A percentile compares a stretch with the other conserved stretches of the same genome.
These are phyloP conservation scores for Syritta pipiens DNA, from an alignment of 2,888 invertebrate genomes.

Conservation along the genomic window DNA sequence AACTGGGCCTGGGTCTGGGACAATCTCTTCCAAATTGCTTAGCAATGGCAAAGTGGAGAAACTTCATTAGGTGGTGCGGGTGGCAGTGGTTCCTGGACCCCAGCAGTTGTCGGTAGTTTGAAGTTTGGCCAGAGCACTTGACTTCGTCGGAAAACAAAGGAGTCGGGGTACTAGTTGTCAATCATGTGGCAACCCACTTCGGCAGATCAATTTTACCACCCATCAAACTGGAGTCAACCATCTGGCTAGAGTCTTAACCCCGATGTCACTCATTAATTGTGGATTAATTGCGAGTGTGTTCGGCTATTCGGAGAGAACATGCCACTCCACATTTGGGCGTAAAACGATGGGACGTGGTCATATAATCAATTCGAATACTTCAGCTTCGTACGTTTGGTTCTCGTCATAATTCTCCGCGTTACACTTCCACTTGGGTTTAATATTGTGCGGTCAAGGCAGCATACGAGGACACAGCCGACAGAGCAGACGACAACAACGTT, in stretches of 20 bases:
- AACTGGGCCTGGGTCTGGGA: conserved; percentile 3
- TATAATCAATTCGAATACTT: conserved; percentile 46
- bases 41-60: neutral
- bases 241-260: conserved; percentile 12
- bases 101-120: too few species aligned
- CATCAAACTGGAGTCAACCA: too few species aligned
- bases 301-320: conserved; percentile 9
- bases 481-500: neutral
- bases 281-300: conserved; percentile 46
- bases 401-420: neutral
- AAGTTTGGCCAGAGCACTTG: too few species aligned
- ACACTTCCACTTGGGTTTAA: conserved; percentile 18
- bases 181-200: too few species aligned
- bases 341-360: conserved; percentile 2
- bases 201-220: too few species aligned
- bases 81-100: too few species aligned
- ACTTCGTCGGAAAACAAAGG: too few species aligned
- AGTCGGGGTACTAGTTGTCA: too few species aligned
- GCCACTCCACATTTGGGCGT: neutral
- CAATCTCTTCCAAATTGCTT: conserved; percentile 8
- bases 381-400: neutral
- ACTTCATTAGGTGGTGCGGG: conserved; percentile 18
- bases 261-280: conserved; percentile 53
- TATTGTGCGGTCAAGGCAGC: conserved; percentile 57
- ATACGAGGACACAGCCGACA: conserved; percentile 26